A percentile compares a stretch with the other conserved stretches of the same genome.
Evolutionary conservation across 2,888 invertebrate genomes (phyloP).

Genomic region (Hypselothyrea guttata): DNA sequence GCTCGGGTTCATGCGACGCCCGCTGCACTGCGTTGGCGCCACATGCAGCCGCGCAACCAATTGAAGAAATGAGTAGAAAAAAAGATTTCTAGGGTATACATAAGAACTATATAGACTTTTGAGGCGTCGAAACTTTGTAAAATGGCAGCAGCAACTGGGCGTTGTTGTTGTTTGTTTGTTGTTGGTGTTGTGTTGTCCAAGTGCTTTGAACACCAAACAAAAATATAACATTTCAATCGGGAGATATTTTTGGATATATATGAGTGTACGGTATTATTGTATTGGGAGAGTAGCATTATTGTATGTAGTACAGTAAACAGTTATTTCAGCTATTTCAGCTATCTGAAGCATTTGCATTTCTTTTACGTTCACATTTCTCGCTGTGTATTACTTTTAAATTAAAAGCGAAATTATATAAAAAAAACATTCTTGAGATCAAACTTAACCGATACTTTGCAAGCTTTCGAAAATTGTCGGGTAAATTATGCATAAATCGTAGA

Average conservation of each 20-base stretch:
- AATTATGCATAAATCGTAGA: conserved; percentile 12
- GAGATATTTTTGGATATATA: conserved; percentile 50
- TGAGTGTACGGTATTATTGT: conserved; percentile 48
- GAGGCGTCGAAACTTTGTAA: conserved; percentile 60
- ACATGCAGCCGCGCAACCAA: conserved; percentile 65
- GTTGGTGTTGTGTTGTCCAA: conserved; percentile 17
- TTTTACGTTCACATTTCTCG: conserved; percentile 25
- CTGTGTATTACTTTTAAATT: conserved; percentile 59
- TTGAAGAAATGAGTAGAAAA: no score
- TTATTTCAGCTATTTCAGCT: no score
- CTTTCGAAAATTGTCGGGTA: conserved; percentile 55
- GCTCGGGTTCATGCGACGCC: conserved; percentile 61
- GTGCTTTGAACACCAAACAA: conserved; percentile 45
- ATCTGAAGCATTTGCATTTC: conserved; percentile 47
- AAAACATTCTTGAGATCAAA: conserved; percentile 77
- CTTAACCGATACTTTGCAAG: conserved; percentile 74
- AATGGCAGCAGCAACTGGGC: conserved; percentile 39
- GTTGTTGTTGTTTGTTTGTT: conserved; percentile 13
- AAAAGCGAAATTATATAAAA: conserved; percentile 56
- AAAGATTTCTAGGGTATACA: background rate
- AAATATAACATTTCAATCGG: conserved; percentile 43
- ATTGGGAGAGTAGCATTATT: no score
- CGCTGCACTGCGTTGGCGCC: background rate
- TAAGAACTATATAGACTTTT: conserved; percentile 10
- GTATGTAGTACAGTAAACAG: conserved; percentile 72